A percentile compares a stretch with the other conserved stretches of the same genome.
phyloP scores from a whole-genome alignment of 2,113 vertebrate genomes.

The Epinephelus cyanopodus region DNA sequence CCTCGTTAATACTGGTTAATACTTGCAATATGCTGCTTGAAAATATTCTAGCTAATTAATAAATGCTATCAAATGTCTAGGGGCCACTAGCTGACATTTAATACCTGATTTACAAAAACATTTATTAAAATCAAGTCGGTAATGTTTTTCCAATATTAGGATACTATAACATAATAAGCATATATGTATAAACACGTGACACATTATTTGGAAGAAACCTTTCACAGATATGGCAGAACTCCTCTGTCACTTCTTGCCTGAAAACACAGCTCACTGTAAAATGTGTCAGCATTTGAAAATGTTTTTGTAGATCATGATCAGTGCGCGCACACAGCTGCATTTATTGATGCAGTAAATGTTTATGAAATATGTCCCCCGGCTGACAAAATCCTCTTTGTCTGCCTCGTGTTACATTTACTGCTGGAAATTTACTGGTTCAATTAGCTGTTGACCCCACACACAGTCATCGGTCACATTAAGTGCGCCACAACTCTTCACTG shows the following conservation, averaged over 20 bases:
- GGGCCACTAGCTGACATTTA: neutral
- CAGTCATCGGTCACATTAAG: slow-evolving; percentile 37
- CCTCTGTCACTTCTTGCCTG: neutral
- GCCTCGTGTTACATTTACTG: slow-evolving; percentile 13
- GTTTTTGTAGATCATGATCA: neutral
- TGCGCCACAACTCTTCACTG: slow-evolving; percentile 7
- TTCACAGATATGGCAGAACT: neutral
- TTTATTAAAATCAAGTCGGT: neutral
- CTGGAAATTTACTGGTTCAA: slow-evolving; percentile 56
- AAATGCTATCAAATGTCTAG: neutral
- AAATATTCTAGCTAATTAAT: neutral
- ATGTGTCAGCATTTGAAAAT: neutral
- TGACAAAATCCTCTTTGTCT: slow-evolving; percentile 13
- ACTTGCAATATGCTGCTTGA: neutral
- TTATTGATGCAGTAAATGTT: slow-evolving; percentile 7
- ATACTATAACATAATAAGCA: neutral
- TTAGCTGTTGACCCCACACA: slow-evolving; percentile 51
- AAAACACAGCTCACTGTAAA: neutral
- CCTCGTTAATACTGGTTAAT: neutral
- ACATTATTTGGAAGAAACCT: neutral
- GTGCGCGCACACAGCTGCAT: neutral
- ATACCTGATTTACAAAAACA: neutral
- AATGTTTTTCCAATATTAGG: neutral
- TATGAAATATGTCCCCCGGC: slow-evolving; percentile 1
- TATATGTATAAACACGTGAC: neutral